phyloP scores from a whole-genome alignment of 2,888 invertebrate genomes.

The Microdon myrmicae region DNA sequence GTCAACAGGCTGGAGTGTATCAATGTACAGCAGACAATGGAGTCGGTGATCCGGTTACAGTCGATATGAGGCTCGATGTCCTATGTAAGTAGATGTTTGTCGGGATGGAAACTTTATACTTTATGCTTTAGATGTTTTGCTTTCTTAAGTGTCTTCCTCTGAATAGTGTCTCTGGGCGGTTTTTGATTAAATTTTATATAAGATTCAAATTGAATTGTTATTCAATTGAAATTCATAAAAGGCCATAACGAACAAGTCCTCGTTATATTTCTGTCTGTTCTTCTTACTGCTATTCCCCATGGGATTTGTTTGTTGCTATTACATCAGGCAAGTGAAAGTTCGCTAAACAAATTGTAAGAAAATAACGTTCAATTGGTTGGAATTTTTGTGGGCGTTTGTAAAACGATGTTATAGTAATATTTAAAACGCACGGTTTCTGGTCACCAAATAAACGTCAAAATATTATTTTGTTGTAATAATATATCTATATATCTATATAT shows the following conservation, averaged over 20 bases:
- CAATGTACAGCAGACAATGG: conserved; percentile 77
- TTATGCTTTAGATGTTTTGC: background rate
- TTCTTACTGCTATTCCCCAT: too few relatives aligned
- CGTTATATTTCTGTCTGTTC: too few relatives aligned
- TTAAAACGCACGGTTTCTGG: too few relatives aligned
- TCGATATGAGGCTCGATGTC: conserved; percentile 75
- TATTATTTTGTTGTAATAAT: too few relatives aligned
- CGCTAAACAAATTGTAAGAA: too few relatives aligned
- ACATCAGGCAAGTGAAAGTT: too few relatives aligned
- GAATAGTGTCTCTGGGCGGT: conserved; percentile 5
- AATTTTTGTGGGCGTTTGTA: too few relatives aligned
- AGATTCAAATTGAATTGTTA: conserved; percentile 20
- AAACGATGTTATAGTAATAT: too few relatives aligned
- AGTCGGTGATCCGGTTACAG: conserved; percentile 74
- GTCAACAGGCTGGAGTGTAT: conserved; percentile 74
- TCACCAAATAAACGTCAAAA: too few relatives aligned
- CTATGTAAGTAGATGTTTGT: conserved; percentile 70
- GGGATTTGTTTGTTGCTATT: too few relatives aligned
- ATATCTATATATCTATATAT: too few relatives aligned
- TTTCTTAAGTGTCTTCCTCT: conserved; percentile 7
- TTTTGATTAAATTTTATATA: conserved; percentile 20
- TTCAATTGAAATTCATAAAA: conserved; percentile 22
- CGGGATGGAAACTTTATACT: background rate
- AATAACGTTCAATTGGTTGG: too few relatives aligned
- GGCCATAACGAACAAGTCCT: conserved; percentile 8